Conservation (phyloP, 35 echinoderm and acorn worm species). For the Anneissia japonica region DNA sequence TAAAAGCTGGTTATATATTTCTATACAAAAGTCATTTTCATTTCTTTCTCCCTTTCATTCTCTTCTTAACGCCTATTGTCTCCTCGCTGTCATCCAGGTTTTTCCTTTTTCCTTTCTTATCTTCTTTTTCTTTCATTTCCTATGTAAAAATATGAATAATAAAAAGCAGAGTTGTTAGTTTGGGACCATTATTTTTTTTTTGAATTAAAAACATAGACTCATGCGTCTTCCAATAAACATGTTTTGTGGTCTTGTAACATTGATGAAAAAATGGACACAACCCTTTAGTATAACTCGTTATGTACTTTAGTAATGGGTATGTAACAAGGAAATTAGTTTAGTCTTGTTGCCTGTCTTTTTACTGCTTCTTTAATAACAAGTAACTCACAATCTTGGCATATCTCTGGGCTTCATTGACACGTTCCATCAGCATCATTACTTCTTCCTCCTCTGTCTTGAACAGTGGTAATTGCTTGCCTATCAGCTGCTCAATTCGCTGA, state of each 20-base stretch:
- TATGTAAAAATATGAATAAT: constrained; percentile 5
- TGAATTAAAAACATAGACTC: no score
- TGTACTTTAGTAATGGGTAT: no score
- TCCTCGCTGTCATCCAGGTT: constrained; percentile 67
- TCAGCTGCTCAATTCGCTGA: constrained; percentile 94
- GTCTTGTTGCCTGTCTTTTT: no score
- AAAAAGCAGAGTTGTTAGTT: no score
- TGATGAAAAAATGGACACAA: no score
- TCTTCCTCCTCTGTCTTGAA: constrained; percentile 87
- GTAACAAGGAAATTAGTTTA: no score
- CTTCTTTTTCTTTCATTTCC: constrained; percentile 93
- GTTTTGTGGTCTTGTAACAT: no score
- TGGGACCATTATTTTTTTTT: no score
- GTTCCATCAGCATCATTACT: constrained; percentile 94
- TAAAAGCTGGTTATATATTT: no score
- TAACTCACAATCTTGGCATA: constrained; percentile 79
- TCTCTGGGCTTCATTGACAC: constrained; percentile 83
- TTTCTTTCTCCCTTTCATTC: constrained; percentile 69
- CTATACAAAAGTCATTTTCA: neutral
- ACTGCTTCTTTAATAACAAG: no score
- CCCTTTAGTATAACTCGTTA: no score
- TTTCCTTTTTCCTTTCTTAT: constrained; percentile 54
- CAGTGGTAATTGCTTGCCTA: constrained; percentile 84
- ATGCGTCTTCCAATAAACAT: no score
- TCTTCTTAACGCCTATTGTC: constrained; percentile 65